Percentiles rank a stretch among this genome's conserved stretches.
These are phyloP conservation scores for Muscina levida DNA, from an alignment of 2,888 invertebrate genomes.

Conservation along the genomic window DNA sequence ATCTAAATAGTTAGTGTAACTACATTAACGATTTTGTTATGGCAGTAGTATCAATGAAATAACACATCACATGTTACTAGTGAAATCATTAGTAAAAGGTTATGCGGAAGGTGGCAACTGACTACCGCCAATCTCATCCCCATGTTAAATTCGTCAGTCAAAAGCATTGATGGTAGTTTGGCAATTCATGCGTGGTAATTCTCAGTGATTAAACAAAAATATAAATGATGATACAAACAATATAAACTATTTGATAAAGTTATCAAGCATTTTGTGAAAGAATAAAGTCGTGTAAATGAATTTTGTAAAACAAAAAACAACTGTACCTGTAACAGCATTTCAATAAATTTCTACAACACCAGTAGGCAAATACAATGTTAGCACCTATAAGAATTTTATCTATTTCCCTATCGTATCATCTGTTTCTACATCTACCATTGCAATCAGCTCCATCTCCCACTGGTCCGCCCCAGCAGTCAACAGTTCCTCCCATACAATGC, in stretches of 20 bases:
- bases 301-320: conserved; percentile 46
- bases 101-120: too few species aligned
- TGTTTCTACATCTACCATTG: not conserved
- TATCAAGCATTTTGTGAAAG: conserved; percentile 42
- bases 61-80: too few species aligned
- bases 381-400: conserved; percentile 33
- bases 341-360: conserved; percentile 34
- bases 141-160: too few species aligned
- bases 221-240: conserved; percentile 8
- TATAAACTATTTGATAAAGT: conserved; percentile 33
- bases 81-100: too few species aligned
- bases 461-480: conserved; percentile 30
- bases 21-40: too few species aligned
- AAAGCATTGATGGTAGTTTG: too few species aligned
- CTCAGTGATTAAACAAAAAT: too few species aligned
- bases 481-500: conserved; percentile 32
- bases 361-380: conserved; percentile 37
- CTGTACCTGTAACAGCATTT: conserved; percentile 29
- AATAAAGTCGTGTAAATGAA: conserved; percentile 46
- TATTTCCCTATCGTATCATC: conserved; percentile 24
- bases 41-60: too few species aligned
- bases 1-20: too few species aligned
- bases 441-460: not conserved
- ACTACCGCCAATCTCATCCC: too few species aligned
- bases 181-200: too few species aligned